Conservation (phyloP, 2,888 invertebrate genomes). For the Tinea trinotella region DNA sequence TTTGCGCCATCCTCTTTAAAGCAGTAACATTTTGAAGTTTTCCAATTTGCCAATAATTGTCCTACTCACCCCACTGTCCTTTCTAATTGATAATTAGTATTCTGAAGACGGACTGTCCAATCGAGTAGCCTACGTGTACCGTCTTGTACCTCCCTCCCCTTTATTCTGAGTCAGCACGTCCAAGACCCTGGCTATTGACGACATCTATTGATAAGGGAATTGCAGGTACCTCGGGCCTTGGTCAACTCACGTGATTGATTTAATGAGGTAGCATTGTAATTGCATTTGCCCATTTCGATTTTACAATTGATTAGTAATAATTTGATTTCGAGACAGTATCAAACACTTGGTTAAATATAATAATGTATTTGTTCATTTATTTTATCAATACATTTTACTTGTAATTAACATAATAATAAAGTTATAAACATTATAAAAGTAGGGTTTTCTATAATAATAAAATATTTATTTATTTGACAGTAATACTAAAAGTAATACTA, state of each 20-base stretch:
- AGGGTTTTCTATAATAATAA: too few relatives aligned
- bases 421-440: too few relatives aligned
- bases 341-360: too few relatives aligned
- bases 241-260: constrained; percentile 15
- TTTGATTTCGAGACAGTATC: too few relatives aligned
- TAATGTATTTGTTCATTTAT: too few relatives aligned
- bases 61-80: not conserved
- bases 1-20: too few relatives aligned
- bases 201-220: constrained; percentile 18
- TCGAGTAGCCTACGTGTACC: constrained; percentile 42
- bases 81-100: constrained; percentile 64
- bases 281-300: not conserved
- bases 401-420: too few relatives aligned
- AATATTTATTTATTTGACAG: too few relatives aligned
- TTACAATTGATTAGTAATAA: not conserved
- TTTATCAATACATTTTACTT: too few relatives aligned
- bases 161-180: constrained; percentile 38
- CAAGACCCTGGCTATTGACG: constrained; percentile 20
- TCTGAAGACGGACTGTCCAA: constrained; percentile 40
- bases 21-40: constrained; percentile 10
- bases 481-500: not conserved
- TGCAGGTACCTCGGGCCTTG: constrained; percentile 4
- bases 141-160: constrained; percentile 25
- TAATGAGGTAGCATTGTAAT: not conserved
- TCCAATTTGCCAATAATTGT: constrained; percentile 10